These are phyloP conservation scores for Forbesichthys agassizii DNA, from an alignment of 2,113 vertebrate genomes.

Conservation along the genomic window DNA sequence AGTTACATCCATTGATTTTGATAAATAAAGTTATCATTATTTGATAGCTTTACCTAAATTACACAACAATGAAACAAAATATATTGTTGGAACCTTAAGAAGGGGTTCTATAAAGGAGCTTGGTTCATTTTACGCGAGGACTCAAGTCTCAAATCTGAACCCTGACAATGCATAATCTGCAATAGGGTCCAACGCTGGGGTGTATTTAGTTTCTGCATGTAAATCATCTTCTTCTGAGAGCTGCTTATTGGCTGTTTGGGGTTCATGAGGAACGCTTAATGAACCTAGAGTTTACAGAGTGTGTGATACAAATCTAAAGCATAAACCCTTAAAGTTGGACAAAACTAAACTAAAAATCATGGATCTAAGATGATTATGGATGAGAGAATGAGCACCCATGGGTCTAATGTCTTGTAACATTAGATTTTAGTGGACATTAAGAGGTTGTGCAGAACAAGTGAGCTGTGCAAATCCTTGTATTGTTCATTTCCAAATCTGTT, in stretches of 20 bases:
- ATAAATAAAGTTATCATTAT: too few relatives aligned
- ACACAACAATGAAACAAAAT: too few relatives aligned
- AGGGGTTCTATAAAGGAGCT: too few relatives aligned
- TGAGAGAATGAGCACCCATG: not conserved
- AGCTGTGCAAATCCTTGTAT: not conserved
- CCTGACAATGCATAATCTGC: too few relatives aligned
- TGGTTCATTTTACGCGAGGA: too few relatives aligned
- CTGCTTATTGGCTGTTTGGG: not conserved
- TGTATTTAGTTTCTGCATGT: too few relatives aligned
- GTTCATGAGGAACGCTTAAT: not conserved
- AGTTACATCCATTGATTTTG: too few relatives aligned
- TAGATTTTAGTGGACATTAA: constrained; percentile 7
- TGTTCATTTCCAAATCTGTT: not conserved
- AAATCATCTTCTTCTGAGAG: too few relatives aligned
- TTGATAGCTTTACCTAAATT: too few relatives aligned
- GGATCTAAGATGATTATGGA: constrained; percentile 46
- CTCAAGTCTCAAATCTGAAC: too few relatives aligned
- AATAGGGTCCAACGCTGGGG: too few relatives aligned
- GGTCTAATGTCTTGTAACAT: constrained; percentile 21
- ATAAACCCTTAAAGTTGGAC: constrained; percentile 18
- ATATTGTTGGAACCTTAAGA: too few relatives aligned
- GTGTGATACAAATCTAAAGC: not conserved
- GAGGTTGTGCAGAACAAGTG: constrained; percentile 1
- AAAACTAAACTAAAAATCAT: constrained; percentile 18
- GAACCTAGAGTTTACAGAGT: not conserved